Base-by-base conservation (phyloP, 1,140 invertebrate genomes). In the Diprion similis region DNA sequence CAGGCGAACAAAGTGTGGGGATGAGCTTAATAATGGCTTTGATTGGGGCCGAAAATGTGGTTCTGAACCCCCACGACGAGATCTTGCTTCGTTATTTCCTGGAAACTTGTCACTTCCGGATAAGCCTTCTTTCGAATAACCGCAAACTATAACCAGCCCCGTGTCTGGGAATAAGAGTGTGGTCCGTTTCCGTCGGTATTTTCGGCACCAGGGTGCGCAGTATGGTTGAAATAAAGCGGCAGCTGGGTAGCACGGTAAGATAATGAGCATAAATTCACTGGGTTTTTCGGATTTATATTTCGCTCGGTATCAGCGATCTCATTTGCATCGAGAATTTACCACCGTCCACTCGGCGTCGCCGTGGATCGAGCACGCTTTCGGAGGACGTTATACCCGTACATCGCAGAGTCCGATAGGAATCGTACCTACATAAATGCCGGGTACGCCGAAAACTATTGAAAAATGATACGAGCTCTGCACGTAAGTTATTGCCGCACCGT, bases 271-370 rank as follows among this genome's bases (percentile, higher is more conserved):
- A 86, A 88, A 87, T 88, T 87, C 85, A 78, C 77, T 74, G 78
- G 79, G 78, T 86, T 84, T 86, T 86, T 84, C 79, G 82, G 82
- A 88, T 87, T 86, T 87, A 88, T 86, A 87, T 85, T 84, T 86
- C 78, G 78, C 78, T 79, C 81, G 51, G 81, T 86, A 86, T 86
- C 85, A 80, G 81, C 78, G 73, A 84, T 84, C 85, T 86, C 84
- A 86, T 87, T 88, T 88, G 85, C 85, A 87, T 87, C 72, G 78
- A 75, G 81, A 59, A 86, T 87, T 86, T 86, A 87, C 51, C 51
- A 59, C 78, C 73, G 80, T 73, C 75, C 66, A 75, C 81, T 75
- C 79, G 78, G 79, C 70, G 74, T 76, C 51, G 67, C n/a, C 71
- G 24, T 37, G 24, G 24, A 37, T 37, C 24, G 24, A 37, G 24